Evolutionary conservation across 2,113 vertebrate genomes (phyloP).

Genomic region (Jacana jacana): DNA sequence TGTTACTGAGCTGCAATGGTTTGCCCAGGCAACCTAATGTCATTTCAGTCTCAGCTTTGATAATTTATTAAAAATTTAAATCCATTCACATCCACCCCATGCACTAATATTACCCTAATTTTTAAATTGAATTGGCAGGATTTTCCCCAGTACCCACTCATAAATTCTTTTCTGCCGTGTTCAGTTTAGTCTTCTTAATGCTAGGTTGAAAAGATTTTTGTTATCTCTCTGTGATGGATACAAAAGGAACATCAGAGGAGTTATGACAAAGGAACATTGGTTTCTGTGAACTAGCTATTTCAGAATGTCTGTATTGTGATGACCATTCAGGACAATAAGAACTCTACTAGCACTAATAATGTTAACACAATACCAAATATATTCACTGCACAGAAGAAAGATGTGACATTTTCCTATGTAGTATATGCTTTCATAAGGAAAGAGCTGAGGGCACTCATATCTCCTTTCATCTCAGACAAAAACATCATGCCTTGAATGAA

Average conservation of each 20-base stretch:
- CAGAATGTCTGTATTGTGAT: neutral
- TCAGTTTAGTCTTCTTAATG: neutral
- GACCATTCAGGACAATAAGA: neutral
- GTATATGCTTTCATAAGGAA: neutral
- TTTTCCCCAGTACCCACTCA: neutral
- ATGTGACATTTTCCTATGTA: neutral
- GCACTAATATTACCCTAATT: neutral
- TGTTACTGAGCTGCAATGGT: neutral
- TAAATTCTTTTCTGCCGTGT: neutral
- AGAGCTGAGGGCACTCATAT: neutral
- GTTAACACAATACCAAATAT: neutral
- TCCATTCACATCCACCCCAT: neutral
- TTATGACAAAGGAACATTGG: neutral
- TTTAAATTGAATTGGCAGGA: neutral
- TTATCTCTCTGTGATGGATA: neutral
- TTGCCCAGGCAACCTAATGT: neutral
- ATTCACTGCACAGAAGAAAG: neutral
- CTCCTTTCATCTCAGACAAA: neutral
- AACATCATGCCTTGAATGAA: neutral
- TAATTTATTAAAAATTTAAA: neutral
- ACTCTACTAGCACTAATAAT: neutral
- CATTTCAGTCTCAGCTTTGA: neutral
- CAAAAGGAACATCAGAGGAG: neutral
- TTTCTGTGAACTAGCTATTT: constrained; percentile 5
- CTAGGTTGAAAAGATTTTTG: neutral